Evolutionary conservation across 2,797 vertebrate genomes (phyloP).

Genomic region (Anguilla obscura): DNA sequence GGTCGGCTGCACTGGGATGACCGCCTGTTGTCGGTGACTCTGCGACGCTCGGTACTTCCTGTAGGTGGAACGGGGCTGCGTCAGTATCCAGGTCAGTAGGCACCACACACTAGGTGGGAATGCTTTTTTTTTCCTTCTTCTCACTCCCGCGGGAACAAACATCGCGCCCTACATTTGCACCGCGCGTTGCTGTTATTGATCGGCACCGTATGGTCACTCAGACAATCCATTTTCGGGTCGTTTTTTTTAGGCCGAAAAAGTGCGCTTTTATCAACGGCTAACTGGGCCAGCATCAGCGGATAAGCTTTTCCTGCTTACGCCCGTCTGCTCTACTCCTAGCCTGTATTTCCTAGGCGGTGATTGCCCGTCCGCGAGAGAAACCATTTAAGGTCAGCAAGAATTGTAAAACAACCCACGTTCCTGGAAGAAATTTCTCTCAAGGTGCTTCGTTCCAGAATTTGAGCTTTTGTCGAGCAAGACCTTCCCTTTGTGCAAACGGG

Average conservation of each 20-base stretch:
- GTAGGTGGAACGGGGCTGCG: background rate
- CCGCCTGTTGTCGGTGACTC: background rate
- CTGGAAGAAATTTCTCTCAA: background rate
- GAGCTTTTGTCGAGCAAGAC: background rate
- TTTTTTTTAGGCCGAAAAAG: slow-evolving; percentile 16
- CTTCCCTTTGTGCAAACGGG: background rate
- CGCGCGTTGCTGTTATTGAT: background rate
- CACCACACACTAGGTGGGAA: too few species aligned
- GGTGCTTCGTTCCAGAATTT: background rate
- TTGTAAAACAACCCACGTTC: background rate
- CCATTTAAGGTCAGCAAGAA: background rate
- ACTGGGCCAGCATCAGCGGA: background rate
- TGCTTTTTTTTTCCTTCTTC: background rate
- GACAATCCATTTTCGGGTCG: slow-evolving; percentile 17
- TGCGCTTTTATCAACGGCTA: background rate
- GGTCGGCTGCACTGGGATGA: background rate
- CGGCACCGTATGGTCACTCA: background rate
- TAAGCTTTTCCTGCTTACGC: background rate
- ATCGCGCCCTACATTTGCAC: slow-evolving; percentile 20
- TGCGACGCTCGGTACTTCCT: background rate
- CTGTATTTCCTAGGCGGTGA: background rate
- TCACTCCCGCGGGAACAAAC: background rate
- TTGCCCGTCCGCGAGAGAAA: background rate
- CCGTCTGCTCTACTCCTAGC: background rate
- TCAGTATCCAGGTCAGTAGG: slow-evolving; percentile 21